Conservation (phyloP, 64 coral and sea anemone genomes). For the Montipora capricornis region DNA sequence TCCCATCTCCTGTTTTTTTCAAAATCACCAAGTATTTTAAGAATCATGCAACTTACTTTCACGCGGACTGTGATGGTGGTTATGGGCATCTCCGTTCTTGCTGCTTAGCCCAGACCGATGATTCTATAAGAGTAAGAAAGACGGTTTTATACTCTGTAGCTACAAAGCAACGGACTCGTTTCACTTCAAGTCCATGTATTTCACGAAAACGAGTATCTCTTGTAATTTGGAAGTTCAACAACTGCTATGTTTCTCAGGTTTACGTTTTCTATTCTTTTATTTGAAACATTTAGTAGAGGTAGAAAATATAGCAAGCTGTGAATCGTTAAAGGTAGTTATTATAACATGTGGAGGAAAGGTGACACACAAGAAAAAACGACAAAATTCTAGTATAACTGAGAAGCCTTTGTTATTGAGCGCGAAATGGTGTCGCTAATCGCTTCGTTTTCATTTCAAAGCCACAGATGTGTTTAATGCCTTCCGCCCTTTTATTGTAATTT, state of each 20-base stretch:
- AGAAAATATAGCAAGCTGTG: not conserved
- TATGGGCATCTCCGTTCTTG: constrained; percentile 29
- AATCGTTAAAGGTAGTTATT: not conserved
- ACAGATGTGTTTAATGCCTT: constrained; percentile 44
- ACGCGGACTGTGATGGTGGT: constrained; percentile 18
- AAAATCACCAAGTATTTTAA: not conserved
- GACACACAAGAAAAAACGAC: not conserved
- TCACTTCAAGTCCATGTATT: not conserved
- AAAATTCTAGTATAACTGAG: not conserved
- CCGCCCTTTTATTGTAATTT: constrained; percentile 65
- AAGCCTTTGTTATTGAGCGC: constrained; percentile 2
- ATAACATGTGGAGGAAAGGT: not conserved
- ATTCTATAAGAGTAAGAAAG: not conserved
- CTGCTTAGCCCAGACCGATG: constrained; percentile 25
- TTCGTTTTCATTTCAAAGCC: constrained; percentile 57
- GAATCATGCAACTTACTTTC: constrained; percentile 6
- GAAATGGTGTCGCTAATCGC: constrained; percentile 55
- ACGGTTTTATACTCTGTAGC: not conserved
- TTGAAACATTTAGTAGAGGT: not conserved
- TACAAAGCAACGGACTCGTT: not conserved
- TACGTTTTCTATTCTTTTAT: not conserved
- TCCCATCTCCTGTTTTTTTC: not conserved
- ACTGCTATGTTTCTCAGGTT: not conserved
- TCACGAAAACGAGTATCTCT: not conserved
- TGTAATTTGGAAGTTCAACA: not conserved